Percentiles rank a stretch among this genome's conserved stretches.
Conservation (phyloP, 2,113 vertebrate genomes). For the Vulpes lagopus region DNA sequence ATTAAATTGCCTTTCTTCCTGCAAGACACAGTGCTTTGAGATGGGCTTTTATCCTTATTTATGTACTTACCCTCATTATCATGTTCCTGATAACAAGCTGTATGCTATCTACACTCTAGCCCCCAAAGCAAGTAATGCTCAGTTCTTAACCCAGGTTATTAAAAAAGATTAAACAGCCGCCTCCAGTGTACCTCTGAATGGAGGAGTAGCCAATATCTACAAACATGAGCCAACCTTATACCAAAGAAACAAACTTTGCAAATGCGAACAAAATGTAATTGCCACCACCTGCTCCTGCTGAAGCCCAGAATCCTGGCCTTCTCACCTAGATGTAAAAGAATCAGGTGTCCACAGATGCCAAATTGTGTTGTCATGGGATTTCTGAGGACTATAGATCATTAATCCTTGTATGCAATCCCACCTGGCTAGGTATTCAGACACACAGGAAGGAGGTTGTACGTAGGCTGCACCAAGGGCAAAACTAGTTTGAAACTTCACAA, state of each 20-base stretch:
- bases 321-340: conserved; percentile 39
- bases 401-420: neutral
- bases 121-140: neutral
- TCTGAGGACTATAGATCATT: neutral
- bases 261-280: conserved; percentile 55
- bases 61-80: conserved; percentile 52
- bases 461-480: neutral
- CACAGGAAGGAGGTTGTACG: neutral
- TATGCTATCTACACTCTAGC: neutral
- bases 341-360: conserved; percentile 30
- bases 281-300: conserved; percentile 41
- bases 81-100: conserved; percentile 38
- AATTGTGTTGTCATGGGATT: neutral
- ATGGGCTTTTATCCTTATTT: conserved; percentile 60
- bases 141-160: conserved; percentile 52
- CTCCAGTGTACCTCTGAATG: conserved; percentile 37
- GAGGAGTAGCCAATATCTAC: neutral
- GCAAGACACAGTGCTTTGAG: neutral
- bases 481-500: neutral
- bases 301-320: conserved; percentile 3
- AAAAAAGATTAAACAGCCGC: conserved; percentile 48
- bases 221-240: neutral
- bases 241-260: neutral
- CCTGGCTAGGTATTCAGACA: neutral
- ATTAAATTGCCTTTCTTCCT: conserved; percentile 61